These are phyloP conservation scores for Rhinogobio ventralis DNA, from an alignment of 2,797 vertebrate genomes.

Conservation along the genomic window DNA sequence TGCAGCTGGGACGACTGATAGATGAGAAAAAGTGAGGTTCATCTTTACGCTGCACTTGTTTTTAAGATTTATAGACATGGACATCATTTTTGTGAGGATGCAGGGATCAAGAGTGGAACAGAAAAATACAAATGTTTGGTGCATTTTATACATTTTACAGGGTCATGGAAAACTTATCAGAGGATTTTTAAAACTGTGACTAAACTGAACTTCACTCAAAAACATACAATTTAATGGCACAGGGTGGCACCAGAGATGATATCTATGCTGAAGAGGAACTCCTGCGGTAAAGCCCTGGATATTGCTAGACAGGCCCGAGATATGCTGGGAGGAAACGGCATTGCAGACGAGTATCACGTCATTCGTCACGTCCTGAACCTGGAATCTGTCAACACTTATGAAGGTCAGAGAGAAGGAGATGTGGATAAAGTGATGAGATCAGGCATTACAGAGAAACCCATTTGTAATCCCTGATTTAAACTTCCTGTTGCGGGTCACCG, in stretches of 20 bases:
- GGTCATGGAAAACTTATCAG: neutral
- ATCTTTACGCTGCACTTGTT: neutral
- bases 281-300: slow-evolving; percentile 78
- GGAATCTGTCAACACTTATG: slow-evolving; percentile 95
- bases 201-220: neutral
- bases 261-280: slow-evolving; percentile 86
- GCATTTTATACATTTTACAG: neutral
- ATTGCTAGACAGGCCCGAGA: slow-evolving; percentile 91
- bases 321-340: slow-evolving; percentile 94
- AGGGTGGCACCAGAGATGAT: slow-evolving; percentile 83
- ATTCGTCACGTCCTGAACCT: slow-evolving; percentile 95
- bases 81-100: neutral
- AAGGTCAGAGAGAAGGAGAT: slow-evolving; percentile 76
- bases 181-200: neutral
- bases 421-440: slow-evolving; percentile 6
- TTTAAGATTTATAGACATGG: neutral
- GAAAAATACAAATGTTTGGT: neutral
- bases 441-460: neutral
- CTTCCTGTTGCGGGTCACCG: neutral
- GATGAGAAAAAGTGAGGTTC: slow-evolving; percentile 78
- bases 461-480: neutral
- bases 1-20: slow-evolving; percentile 85
- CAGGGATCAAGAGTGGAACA: neutral
- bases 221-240: neutral
- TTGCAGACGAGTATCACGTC: slow-evolving; percentile 91